phyloP scores from a whole-genome alignment of 2,797 vertebrate genomes.

The Smutsia temminckii region DNA sequence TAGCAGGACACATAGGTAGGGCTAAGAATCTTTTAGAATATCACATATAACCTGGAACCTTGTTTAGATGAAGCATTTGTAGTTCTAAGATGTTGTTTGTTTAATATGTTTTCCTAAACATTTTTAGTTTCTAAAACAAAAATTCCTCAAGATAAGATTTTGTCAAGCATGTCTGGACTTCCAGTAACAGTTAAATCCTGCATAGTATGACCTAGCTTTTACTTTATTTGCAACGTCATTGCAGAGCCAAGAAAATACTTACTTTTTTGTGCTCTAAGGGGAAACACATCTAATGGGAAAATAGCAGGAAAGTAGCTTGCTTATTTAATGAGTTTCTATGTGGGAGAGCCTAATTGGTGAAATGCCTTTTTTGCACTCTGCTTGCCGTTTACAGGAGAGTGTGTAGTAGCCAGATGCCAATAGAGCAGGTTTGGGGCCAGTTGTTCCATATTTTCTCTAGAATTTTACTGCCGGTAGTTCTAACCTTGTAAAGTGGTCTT shows the following conservation, averaged over 20 bases:
- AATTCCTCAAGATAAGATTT: not conserved
- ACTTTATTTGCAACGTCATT: constrained; percentile 37
- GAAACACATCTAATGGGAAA: not conserved
- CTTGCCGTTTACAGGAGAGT: not conserved
- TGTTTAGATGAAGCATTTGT: not conserved
- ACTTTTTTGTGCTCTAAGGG: not conserved
- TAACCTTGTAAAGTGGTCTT: not conserved
- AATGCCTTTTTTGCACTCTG: not conserved
- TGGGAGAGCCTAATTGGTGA: not conserved
- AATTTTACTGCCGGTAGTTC: not conserved
- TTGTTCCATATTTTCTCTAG: not conserved
- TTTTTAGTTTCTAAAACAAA: not conserved
- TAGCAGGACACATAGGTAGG: not conserved
- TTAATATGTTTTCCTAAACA: not conserved
- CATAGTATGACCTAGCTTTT: not conserved
- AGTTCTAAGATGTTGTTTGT: not conserved
- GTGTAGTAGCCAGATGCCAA: not conserved
- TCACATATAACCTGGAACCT: not conserved
- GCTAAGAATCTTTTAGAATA: not conserved
- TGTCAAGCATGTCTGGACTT: not conserved
- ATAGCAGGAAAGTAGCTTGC: not conserved
- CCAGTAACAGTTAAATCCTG: not conserved
- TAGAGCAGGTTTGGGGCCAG: not conserved
- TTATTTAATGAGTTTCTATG: not conserved
- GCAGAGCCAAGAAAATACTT: constrained; percentile 3